Conservation (phyloP, 1,140 invertebrate genomes). For the Paralvinella palmiformis region DNA sequence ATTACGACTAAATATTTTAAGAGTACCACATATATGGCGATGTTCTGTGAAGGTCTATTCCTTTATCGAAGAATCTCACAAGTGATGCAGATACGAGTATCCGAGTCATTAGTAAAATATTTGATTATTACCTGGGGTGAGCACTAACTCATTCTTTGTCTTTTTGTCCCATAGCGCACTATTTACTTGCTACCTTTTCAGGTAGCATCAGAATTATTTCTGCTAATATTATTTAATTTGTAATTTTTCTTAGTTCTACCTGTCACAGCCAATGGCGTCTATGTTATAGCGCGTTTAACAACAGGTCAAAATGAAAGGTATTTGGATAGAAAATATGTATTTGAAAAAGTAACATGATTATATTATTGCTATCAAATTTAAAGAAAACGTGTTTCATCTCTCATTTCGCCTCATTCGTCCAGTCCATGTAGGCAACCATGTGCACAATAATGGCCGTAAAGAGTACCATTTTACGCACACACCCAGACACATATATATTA, state of each 20-base stretch:
- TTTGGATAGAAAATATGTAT: too few relatives aligned
- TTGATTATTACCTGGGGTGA: neutral
- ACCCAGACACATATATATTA: neutral
- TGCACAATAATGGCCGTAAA: neutral
- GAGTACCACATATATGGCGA: slow-evolving; percentile 42
- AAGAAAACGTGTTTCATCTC: neutral
- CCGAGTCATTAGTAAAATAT: neutral
- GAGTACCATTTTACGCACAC: neutral
- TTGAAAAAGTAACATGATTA: neutral
- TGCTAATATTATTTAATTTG: neutral
- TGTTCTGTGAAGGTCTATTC: slow-evolving; percentile 57
- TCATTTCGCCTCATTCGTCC: neutral
- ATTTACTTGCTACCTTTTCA: neutral
- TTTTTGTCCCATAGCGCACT: neutral
- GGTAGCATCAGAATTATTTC: neutral
- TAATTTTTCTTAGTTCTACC: too few relatives aligned
- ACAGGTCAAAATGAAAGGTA: neutral
- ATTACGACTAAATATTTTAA: slow-evolving; percentile 31
- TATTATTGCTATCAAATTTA: neutral
- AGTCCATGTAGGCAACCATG: neutral
- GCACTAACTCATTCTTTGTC: neutral
- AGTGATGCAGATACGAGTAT: slow-evolving; percentile 23
- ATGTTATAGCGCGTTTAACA: too few relatives aligned
- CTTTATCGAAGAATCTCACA: slow-evolving; percentile 54
- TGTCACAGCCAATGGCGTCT: too few relatives aligned